Base-by-base conservation (phyloP, 2,888 invertebrate species). In the Myathropa florea region DNA sequence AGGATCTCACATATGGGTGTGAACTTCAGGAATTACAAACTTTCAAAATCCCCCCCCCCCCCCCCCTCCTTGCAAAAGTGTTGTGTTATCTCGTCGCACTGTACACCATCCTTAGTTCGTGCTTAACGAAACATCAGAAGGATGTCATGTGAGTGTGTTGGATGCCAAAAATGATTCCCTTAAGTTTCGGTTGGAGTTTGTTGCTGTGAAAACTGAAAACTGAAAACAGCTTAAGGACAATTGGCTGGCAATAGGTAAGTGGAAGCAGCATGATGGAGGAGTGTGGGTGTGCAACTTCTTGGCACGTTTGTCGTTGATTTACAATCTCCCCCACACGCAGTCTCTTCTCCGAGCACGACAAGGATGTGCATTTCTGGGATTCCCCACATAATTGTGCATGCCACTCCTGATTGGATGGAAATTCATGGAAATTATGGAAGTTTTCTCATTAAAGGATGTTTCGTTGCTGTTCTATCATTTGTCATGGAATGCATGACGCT, bases 391-490 rank as follows among this genome's bases (percentile, higher is more conserved):
- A 18, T 46, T 67, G 72, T 68, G 21, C 57, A 63, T 68, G 57
- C 14, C 83, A 70, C 24, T 46, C 53, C 18, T 83, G 83, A 85
- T 85, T 85, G 85, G 72, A 73, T 63, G 68, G 82, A 70, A 81
- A 84, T 76, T 84, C 68, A 67, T 75, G 75, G 65, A 76, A 76
- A 81, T 75, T 18, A 36, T 26, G 18, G 30, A 85, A 85, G 82
- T 82, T 82, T 85, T 82, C 82, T 85, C 82, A 82, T 85, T 84
- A 84, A 76, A 84, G 67, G 39, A 68, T 18, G 59, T 28, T 59
- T 73, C 39, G 60, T 68, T 67, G 28, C 39, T 60, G 65, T 67
- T 64, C 59, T 53, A 64, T 80, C 73, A 80, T 84, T 84, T 84
- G 84, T 84, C 80, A 84, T 60, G 30, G 24, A 83, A 64, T 75